Base-by-base conservation (phyloP, 2,888 invertebrate genomes). In the Lagria hirta region DNA sequence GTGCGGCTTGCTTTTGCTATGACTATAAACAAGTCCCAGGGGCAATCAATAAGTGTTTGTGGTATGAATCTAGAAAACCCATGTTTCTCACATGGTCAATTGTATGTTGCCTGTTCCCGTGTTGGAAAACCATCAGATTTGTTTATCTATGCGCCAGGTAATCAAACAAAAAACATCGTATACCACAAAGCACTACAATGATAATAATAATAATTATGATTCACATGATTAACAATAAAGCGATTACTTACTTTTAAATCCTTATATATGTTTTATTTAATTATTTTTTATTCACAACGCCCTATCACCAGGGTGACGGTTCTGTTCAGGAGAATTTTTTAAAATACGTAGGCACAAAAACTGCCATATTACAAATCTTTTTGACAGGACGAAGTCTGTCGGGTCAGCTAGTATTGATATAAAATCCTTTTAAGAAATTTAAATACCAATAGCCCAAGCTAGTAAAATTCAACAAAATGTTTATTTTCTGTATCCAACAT, bases 21-120 rank as follows among this genome's bases (percentile, higher is more conserved):
- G 55, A 51, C 59, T 8, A 58, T 60, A 24, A 61, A 66, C 47
- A 64, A 62, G 52, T 55, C 62, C 23, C 60, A 62, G 54, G 58
- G 58, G 13, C 57, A 60, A 37, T 32, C 23, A 37, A 49, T 51
- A 8, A 47, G 27, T 16, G 26, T 26, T 8, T 28, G 13, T 16
- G 40, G 32, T 8, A 10, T 38, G 13, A 6, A 38, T 30, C 18
- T 38, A 7, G 28, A 27, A 3, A 7, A 3, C 14, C 12, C 7
- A 7, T 38, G 40, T 7, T 38, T 38, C 18, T 38, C 40, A 18
- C 40, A 38, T 21, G 21, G 40, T 3, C 40, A 38, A 21, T 17
- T 45, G 16, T 41, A 45, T 42, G 41, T 45, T 10, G 45, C 41
- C 4, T 41, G 40, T 11, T 43, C 41, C 4, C 35, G 36, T 2